These are phyloP conservation scores for Cotesia vestalis DNA, from an alignment of 1,140 invertebrate species.

Conservation along the genomic window DNA sequence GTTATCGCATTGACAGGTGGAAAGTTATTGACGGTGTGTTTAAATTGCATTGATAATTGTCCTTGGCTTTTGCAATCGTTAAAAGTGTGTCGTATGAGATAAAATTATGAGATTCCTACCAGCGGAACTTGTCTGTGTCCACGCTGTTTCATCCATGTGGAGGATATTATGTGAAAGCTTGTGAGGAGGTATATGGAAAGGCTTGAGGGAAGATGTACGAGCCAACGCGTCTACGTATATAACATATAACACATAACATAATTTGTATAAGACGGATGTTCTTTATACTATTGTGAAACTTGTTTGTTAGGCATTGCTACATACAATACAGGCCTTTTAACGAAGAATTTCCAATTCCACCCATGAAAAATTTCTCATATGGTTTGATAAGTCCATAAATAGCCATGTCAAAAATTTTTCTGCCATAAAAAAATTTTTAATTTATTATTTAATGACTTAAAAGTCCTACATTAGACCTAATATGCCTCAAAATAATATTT, in stretches of 20 bases:
- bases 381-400: too few species aligned
- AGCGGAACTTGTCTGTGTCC: too few species aligned
- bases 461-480: too few species aligned
- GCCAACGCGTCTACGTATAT: conserved; percentile 1
- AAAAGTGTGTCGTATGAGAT: not conserved
- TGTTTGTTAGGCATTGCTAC: conserved; percentile 33
- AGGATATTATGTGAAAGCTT: not conserved
- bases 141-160: too few species aligned
- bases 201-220: conserved; percentile 5
- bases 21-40: not conserved
- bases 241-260: not conserved
- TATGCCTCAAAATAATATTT: too few species aligned
- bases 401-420: too few species aligned
- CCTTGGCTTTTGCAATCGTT: not conserved
- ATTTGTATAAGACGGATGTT: conserved; percentile 17
- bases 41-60: conserved; percentile 13
- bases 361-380: too few species aligned
- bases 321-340: conserved; percentile 37
- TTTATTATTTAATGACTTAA: too few species aligned
- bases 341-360: not conserved
- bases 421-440: too few species aligned
- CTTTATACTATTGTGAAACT: conserved; percentile 7
- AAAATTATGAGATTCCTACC: too few species aligned
- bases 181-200: not conserved
- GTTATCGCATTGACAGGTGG: conserved; percentile 3